Evolutionary conservation across 2,888 invertebrate species (phyloP), one percentile per base, ranked within the genome.

Genomic region (Fabriciana adippe): DNA sequence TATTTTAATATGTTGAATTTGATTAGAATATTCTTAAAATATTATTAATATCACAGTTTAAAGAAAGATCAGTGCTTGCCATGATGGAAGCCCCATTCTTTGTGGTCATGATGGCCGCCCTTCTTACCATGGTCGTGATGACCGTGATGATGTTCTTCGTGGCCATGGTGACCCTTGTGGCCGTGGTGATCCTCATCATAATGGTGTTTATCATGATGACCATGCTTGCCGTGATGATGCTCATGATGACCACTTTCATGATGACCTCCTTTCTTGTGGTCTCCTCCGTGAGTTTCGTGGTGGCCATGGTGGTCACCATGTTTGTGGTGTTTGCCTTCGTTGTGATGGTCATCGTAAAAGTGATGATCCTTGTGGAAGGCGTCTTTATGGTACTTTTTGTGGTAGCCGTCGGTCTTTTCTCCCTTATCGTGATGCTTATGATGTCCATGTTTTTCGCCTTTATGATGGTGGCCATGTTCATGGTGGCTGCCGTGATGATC

Each of bases 81-180:
- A 71, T 92, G 92, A 71, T 91, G 90, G 87, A 84, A 86, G 62
- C 92, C 92, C 89, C 89, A 90, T 14, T 88, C 87, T 69, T 92
- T 92, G 69, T 90, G 90, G 76, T 86, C 89, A 13, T 90, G 72
- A 69, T 92, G 91, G 68, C 89, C 91, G 48, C 91, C 92, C 81
- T 92, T 92, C 81, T 92, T 92, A 80, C 92, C 92, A 81, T 92
- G 92, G 71, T 89, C 91, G 70, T 92, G 88, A 74, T 92, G 92
- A 74, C 85, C 84, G 70, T 91, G 91, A 76, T 92, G 92, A 74
- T 92, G 92, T 66, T 90, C 90, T 66, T 92, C 91, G 75, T 92
- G 92, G 21, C 92, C 92, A 69, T 92, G 91, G 71, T 92, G 92
- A 51, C 92, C 92, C 76, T 92, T 91, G 77, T 92, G 92, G n/a